Percentiles rank a stretch among this genome's conserved stretches.
These are phyloP conservation scores for Bufotes viridis DNA, from an alignment of 2,797 vertebrate genomes.

Conservation along the genomic window DNA sequence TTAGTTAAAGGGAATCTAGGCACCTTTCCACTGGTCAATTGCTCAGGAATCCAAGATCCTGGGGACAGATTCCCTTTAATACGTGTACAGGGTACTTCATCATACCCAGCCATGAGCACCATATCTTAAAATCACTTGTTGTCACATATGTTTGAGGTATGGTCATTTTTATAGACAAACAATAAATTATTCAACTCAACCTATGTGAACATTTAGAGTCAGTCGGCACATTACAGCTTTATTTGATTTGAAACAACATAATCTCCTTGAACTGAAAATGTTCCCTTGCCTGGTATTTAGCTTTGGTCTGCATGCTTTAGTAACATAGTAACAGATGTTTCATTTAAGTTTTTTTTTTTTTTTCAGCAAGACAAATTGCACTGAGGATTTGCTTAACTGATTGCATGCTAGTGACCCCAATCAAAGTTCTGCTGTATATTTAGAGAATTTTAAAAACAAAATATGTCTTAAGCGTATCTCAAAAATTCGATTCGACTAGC, in stretches of 20 bases:
- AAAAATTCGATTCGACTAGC: too few relatives aligned
- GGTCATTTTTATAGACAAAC: neutral
- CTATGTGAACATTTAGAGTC: conserved; percentile 23
- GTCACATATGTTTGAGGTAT: neutral
- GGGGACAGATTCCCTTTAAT: too few relatives aligned
- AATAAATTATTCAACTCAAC: neutral
- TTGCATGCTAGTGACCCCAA: conserved; percentile 42
- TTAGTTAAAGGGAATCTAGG: too few relatives aligned
- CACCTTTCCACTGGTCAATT: too few relatives aligned
- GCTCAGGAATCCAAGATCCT: too few relatives aligned
- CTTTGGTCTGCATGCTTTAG: conserved; percentile 16
- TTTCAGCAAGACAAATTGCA: conserved; percentile 49
- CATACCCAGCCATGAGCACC: neutral
- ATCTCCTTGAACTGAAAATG: conserved; percentile 35
- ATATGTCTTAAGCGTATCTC: neutral
- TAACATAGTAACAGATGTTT: conserved; percentile 54
- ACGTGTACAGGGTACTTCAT: neutral
- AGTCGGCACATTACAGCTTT: conserved; percentile 1
- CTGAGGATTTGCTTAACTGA: conserved; percentile 43
- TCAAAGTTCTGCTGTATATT: conserved; percentile 1
- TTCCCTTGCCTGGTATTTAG: conserved; percentile 45
- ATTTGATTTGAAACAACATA: conserved; percentile 36
- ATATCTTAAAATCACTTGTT: neutral
- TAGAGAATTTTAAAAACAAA: neutral
- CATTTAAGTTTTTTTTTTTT: conserved; percentile 37